Percentiles rank a stretch among this genome's conserved stretches.
Evolutionary conservation across 2,888 invertebrate genomes (phyloP).

Genomic region (Octodonta nipae): DNA sequence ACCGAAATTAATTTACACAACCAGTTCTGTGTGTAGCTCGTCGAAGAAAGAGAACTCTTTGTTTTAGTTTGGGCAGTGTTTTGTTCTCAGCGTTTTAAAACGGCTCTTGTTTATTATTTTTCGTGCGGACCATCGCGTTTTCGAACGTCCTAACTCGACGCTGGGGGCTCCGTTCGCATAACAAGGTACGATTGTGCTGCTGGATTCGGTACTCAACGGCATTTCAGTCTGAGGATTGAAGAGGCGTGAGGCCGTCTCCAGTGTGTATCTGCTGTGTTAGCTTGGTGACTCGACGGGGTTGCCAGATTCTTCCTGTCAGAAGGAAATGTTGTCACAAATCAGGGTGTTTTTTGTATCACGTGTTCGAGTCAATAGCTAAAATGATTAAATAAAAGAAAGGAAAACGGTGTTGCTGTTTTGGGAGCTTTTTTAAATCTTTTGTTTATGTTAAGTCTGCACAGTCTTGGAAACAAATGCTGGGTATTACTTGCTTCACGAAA

Average conservation of each 20-base stretch:
- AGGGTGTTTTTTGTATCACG: no score
- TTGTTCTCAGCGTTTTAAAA: conserved; percentile 33
- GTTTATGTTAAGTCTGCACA: no score
- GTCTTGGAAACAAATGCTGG: no score
- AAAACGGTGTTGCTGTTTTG: no score
- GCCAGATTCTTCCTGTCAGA: conserved; percentile 2
- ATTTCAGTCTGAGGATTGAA: conserved; percentile 13
- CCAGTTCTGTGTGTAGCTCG: conserved; percentile 28
- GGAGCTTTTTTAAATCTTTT: no score
- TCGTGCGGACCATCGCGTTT: conserved; percentile 20
- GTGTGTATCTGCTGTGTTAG: neutral
- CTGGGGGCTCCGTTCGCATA: conserved; percentile 6
- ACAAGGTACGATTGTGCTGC: conserved; percentile 18
- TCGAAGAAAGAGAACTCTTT: conserved; percentile 28
- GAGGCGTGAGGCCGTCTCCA: conserved; percentile 1
- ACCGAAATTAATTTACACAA: conserved; percentile 37
- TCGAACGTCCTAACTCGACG: no score
- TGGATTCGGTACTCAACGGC: conserved; percentile 13
- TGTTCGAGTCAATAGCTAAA: no score
- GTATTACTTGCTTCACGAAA: no score
- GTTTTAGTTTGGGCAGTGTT: conserved; percentile 33
- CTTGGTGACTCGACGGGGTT: neutral
- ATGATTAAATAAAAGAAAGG: no score
- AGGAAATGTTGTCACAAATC: no score
- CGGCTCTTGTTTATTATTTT: conserved; percentile 35